Evolutionary conservation across 64 coral and sea anemone genomes (phyloP).

Genomic region (Catalaphyllia jardinei): DNA sequence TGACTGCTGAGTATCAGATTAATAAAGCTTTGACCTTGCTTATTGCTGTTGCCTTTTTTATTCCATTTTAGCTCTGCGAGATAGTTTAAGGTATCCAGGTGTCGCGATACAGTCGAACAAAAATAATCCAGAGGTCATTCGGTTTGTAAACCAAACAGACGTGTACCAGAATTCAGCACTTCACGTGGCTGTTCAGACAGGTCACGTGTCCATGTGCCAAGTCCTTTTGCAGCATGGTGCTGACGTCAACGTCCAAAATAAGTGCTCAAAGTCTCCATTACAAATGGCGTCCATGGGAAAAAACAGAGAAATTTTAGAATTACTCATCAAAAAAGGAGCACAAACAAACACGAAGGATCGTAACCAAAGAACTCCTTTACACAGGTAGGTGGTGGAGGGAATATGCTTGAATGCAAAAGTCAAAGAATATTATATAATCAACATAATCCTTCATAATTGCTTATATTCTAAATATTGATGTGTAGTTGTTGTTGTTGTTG

Average conservation of each 20-base stretch:
- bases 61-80: neutral
- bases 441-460: too few species aligned
- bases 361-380: constrained; percentile 35
- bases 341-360: constrained; percentile 3
- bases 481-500: too few species aligned
- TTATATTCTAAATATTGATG: too few species aligned
- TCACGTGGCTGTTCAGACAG: constrained; percentile 67
- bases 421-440: too few species aligned
- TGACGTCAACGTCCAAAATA: constrained; percentile 37
- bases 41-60: neutral
- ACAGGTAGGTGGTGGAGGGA: constrained; percentile 1
- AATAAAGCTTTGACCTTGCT: neutral
- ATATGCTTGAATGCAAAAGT: too few species aligned
- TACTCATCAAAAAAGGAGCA: constrained; percentile 29
- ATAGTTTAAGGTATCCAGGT: constrained; percentile 14
- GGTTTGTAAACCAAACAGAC: constrained; percentile 46
- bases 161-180: constrained; percentile 46
- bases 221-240: constrained; percentile 45
- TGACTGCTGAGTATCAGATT: too few species aligned
- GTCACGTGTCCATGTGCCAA: constrained; percentile 44
- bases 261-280: constrained; percentile 55
- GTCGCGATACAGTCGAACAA: neutral
- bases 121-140: neutral
- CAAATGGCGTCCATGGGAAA: constrained; percentile 37
- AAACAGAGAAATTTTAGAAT: constrained; percentile 28